These are phyloP conservation scores for Agrypnus murinus DNA, from an alignment of 2,888 invertebrate genomes.

Conservation along the genomic window DNA sequence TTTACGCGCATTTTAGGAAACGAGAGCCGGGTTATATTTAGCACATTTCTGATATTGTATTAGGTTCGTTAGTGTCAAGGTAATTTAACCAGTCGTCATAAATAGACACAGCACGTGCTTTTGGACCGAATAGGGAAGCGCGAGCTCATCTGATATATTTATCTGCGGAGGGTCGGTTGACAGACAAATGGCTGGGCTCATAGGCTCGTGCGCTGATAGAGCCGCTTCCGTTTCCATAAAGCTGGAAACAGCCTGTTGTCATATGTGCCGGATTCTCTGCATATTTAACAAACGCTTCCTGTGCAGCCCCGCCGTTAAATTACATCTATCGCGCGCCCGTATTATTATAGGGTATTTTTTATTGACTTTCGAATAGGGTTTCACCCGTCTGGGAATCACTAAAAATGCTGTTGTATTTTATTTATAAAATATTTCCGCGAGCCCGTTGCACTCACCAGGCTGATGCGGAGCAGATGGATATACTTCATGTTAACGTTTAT, in stretches of 20 bases:
- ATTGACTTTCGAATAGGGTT: conserved; percentile 47
- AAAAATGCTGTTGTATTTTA: conserved; percentile 48
- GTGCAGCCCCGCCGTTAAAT: conserved; percentile 63
- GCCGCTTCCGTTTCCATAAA: conserved; percentile 71
- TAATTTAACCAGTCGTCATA: conserved; percentile 70
- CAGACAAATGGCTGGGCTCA: conserved; percentile 69
- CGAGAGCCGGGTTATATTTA: conserved; percentile 56
- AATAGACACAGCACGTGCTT: conserved; percentile 69
- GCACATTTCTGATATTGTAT: conserved; percentile 59
- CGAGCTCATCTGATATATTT: conserved; percentile 65
- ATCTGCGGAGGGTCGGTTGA: conserved; percentile 66
- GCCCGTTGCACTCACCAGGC: conserved; percentile 30
- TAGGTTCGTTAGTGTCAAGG: conserved; percentile 70
- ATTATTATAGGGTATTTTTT: conserved; percentile 47
- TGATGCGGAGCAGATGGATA: conserved; percentile 46
- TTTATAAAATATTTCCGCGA: conserved; percentile 50
- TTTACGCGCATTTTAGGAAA: conserved; percentile 44
- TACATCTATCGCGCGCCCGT: conserved; percentile 54
- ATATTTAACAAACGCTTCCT: conserved; percentile 67
- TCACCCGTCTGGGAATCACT: conserved; percentile 45
- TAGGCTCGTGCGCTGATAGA: conserved; percentile 66
- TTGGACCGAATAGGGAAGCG: conserved; percentile 65
- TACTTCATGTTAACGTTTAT: conserved; percentile 42
- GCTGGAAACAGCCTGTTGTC: conserved; percentile 71
- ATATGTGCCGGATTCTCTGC: conserved; percentile 66